Evolutionary conservation across 2,113 vertebrate species (phyloP), one percentile per base, ranked within the genome.

Genomic region (Psettodes erumei): DNA sequence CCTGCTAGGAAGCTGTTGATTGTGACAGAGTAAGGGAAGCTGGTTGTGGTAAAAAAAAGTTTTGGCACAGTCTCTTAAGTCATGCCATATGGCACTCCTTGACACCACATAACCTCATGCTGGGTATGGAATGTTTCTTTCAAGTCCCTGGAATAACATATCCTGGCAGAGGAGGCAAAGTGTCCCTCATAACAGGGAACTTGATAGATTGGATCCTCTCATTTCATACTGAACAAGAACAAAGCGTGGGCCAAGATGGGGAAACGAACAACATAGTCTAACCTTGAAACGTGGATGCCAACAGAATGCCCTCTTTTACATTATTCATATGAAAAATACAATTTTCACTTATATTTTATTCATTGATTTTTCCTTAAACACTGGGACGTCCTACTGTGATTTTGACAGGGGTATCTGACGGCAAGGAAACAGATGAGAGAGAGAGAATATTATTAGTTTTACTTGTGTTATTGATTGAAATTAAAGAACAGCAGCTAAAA

Each of bases 291-390:
- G 82, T 85, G 86, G 82, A 88, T 65, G 63, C 86, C 85, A 86
- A 85, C 86, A 87, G 83, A 75, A 35, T 82, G 80, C 77, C 88
- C 82, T 82, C 87, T 87, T 88, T 89, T 93, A 89, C 91, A 94
- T 94, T 93, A 94, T 94, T 95, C 91, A 94, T 91, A 90, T 84
- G 65, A 84, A 88, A 91, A 92, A 90, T 89, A 92, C 86, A 87
- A 88, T 91, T 94, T 93, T 89, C 80, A 80, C 86, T 75, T 77
- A 93, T 94, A 93, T 93, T 93, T 94, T 93, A 94, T 94, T 94
- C 92, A 94, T 94, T 90, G 89, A 15, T 87, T 91, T 86, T 87
- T 88, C 80, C 89, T 92, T 90, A 90, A 90, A 91, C 90, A 92
- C 88, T 85, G 63, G 68, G 72, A 84, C 65, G 77, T 82, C 77